Conservation (phyloP, 2,888 invertebrate species). For the Amphipyra tragopoginis region DNA sequence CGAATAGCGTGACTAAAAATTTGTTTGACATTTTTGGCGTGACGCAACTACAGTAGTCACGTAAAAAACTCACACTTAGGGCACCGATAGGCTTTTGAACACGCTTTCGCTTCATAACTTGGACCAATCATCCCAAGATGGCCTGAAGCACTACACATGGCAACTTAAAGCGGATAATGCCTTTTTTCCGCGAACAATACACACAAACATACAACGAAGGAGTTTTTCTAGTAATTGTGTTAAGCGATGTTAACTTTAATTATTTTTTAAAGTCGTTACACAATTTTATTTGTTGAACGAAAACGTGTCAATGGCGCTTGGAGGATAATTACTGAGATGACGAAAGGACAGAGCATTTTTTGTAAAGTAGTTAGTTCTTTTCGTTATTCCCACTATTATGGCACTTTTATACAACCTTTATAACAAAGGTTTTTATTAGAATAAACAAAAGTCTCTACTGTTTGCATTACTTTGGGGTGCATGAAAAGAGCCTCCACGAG, state of each 20-base stretch:
- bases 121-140: constrained; percentile 42
- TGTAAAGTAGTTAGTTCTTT: neutral
- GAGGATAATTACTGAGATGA: constrained; percentile 14
- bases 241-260: constrained; percentile 36
- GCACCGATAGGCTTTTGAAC: neutral
- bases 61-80: no score
- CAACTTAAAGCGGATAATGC: constrained; percentile 58
- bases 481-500: no score
- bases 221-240: constrained; percentile 55
- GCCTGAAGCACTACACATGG: constrained; percentile 82
- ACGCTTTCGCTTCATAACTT: constrained; percentile 53
- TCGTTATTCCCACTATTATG: no score
- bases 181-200: constrained; percentile 54
- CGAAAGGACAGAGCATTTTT: neutral
- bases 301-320: constrained; percentile 4
- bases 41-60: no score
- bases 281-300: constrained; percentile 28
- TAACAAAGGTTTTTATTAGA: no score
- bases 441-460: no score
- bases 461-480: no score
- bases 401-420: no score
- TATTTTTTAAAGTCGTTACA: constrained; percentile 11
- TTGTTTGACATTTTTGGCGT: no score
- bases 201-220: constrained; percentile 35
- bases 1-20: no score